Percentiles rank a stretch among this genome's conserved stretches.
phyloP scores from a whole-genome alignment of 1,140 invertebrate species.

The Chrysoperla carnea region DNA sequence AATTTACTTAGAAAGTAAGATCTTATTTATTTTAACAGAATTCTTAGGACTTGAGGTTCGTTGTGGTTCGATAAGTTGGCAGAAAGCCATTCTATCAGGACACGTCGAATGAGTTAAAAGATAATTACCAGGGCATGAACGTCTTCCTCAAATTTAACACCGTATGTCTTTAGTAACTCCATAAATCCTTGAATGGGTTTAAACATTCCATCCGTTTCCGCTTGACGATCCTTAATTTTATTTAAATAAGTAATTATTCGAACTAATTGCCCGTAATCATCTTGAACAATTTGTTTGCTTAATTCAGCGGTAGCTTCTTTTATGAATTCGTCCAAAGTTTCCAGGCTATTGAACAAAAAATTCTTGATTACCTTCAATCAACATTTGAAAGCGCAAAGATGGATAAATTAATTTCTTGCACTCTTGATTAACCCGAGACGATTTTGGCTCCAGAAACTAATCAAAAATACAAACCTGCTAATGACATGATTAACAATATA shows the following conservation, averaged over 20 bases:
- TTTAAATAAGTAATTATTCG: constrained; percentile 39
- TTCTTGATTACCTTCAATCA: too few species aligned
- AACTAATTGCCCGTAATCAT: constrained; percentile 44
- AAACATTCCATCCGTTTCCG: constrained; percentile 53
- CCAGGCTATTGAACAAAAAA: constrained; percentile 20
- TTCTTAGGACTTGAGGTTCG: too few species aligned
- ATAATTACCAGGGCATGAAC: constrained; percentile 31
- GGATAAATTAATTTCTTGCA: too few species aligned
- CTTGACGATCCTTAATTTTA: constrained; percentile 36
- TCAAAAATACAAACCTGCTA: constrained; percentile 26
- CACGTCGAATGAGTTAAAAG: neutral
- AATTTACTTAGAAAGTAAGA: too few species aligned
- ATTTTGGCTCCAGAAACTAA: too few species aligned
- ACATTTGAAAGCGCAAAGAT: too few species aligned
- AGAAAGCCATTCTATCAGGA: too few species aligned
- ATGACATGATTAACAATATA: constrained; percentile 82
- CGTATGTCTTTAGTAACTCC: constrained; percentile 48
- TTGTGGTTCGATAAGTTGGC: too few species aligned
- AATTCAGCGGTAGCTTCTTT: constrained; percentile 32
- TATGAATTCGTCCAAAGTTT: constrained; percentile 40
- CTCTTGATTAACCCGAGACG: too few species aligned
- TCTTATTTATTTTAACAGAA: too few species aligned
- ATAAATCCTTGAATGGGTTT: constrained; percentile 64
- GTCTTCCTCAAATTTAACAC: constrained; percentile 53
- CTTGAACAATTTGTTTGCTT: constrained; percentile 35